A percentile compares a stretch with the other conserved stretches of the same genome.
Conservation (phyloP, 37 sponge, comb jelly and placozoan species). For the Ephydatia muelleri region DNA sequence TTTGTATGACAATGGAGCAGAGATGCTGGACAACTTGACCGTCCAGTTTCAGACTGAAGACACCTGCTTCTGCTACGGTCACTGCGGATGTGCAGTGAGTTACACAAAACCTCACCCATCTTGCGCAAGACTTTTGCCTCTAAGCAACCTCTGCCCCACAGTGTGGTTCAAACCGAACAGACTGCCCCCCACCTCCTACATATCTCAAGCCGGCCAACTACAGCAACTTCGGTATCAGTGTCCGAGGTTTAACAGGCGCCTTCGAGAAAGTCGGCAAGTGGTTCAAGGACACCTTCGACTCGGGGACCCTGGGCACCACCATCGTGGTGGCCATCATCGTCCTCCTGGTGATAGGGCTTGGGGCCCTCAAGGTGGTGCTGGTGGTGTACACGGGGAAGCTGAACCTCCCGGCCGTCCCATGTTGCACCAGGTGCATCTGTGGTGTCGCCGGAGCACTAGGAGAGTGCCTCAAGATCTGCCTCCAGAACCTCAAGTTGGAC, state of each 20-base stretch:
- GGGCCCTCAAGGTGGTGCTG: conserved; percentile 59
- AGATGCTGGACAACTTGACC: conserved; percentile 71
- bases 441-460: background rate
- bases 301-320: conserved; percentile 25
- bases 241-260: background rate
- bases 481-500: background rate
- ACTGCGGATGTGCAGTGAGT: conserved; percentile 83
- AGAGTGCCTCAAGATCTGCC: conserved; percentile 12
- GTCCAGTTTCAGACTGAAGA: conserved; percentile 74
- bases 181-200: conserved; percentile 64
- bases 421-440: background rate
- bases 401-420: conserved; percentile 5
- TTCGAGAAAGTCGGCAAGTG: background rate
- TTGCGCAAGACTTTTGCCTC: background rate
- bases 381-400: conserved; percentile 65
- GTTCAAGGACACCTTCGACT: background rate
- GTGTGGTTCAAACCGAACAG: conserved; percentile 67
- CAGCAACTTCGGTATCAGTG: background rate
- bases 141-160: conserved; percentile 17
- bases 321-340: conserved; percentile 36
- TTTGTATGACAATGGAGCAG: conserved; percentile 49
- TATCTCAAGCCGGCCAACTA: background rate
- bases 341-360: conserved; percentile 43
- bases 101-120: no score
- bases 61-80: conserved; percentile 85